These are phyloP conservation scores for Uromys caudimaculatus DNA, from an alignment of 2,797 vertebrate genomes.

Conservation along the genomic window DNA sequence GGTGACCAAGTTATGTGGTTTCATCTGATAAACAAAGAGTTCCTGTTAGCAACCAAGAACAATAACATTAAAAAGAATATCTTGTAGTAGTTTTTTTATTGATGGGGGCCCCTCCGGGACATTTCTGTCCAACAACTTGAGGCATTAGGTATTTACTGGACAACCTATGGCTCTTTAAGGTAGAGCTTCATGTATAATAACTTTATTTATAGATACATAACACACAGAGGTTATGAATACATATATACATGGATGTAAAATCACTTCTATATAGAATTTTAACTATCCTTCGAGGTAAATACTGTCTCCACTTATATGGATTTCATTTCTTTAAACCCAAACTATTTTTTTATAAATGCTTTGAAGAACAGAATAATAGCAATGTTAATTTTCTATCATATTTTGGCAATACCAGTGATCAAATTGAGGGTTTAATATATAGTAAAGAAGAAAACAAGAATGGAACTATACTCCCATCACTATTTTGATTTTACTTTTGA, in stretches of 20 bases:
- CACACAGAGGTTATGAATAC: not conserved
- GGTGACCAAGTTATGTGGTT: not conserved
- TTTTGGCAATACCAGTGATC: not conserved
- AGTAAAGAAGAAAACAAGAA: not conserved
- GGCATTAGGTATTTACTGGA: not conserved
- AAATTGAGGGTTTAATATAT: too few species aligned
- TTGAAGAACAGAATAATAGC: not conserved
- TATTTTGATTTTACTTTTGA: not conserved
- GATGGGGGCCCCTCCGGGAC: rapidly evolving
- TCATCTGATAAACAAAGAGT: not conserved
- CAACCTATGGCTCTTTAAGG: not conserved
- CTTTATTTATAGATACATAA: not conserved
- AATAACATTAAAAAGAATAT: not conserved
- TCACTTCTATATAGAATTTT: not conserved
- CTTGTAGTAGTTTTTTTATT: not conserved
- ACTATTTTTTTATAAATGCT: not conserved
- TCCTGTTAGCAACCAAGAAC: not conserved
- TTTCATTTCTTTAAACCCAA: not conserved
- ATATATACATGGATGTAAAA: not conserved
- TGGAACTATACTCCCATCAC: not conserved
- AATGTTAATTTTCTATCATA: not conserved
- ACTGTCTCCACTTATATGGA: not conserved
- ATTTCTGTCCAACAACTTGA: not conserved
- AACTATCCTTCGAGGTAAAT: not conserved
- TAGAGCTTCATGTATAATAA: not conserved